Evolutionary conservation across 2,888 invertebrate genomes (phyloP).

Genomic region (Smittia sp.): DNA sequence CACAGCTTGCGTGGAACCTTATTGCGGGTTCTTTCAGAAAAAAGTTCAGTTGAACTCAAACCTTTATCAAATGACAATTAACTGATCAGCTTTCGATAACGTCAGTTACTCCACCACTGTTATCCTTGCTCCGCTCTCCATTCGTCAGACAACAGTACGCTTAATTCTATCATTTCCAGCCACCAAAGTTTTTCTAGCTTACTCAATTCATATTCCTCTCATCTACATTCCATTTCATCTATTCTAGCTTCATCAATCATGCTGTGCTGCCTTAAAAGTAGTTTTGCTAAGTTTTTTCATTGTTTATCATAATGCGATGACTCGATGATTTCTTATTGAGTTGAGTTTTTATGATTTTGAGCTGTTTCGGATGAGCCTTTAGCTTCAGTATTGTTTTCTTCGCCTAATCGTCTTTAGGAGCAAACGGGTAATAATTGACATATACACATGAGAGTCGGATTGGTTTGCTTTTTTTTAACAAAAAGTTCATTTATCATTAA

Average conservation of each 20-base stretch:
- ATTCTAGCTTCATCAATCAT: constrained; percentile 37
- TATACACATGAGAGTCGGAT: constrained; percentile 31
- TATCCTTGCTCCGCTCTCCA: too few relatives aligned
- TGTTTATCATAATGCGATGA: constrained; percentile 14
- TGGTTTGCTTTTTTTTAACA: constrained; percentile 16
- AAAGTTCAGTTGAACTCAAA: too few relatives aligned
- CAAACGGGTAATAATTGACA: constrained; percentile 24
- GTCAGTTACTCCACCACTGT: too few relatives aligned
- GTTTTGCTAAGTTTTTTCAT: not conserved
- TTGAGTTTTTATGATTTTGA: constrained; percentile 10
- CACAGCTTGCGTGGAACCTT: too few relatives aligned
- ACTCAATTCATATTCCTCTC: not conserved
- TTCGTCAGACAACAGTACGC: too few relatives aligned
- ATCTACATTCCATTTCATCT: constrained; percentile 14
- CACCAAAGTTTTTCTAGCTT: not conserved
- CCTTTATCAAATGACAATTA: too few relatives aligned
- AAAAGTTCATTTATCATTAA: constrained; percentile 7
- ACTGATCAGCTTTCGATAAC: too few relatives aligned
- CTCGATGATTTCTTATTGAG: constrained; percentile 22
- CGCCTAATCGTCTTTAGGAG: not conserved
- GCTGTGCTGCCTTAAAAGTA: not conserved
- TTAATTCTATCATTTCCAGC: too few relatives aligned
- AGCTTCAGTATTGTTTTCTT: not conserved
- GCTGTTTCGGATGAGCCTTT: not conserved
- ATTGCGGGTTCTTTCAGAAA: too few relatives aligned